Conservation (phyloP, 2,797 vertebrate species). For the Halcyon leucocephala region DNA sequence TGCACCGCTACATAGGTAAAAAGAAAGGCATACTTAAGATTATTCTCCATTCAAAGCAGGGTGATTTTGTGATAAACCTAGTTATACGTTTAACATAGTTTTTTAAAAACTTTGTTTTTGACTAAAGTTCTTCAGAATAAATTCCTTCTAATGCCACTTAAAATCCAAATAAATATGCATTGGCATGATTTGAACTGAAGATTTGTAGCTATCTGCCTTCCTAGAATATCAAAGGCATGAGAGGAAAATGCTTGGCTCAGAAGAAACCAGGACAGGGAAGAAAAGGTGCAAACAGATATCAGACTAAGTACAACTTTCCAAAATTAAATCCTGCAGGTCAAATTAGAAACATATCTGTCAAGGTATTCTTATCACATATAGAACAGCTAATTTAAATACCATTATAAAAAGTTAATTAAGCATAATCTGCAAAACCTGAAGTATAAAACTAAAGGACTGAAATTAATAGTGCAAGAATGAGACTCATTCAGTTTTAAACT, state of each 20-base stretch:
- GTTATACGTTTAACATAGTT: not conserved
- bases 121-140: not conserved
- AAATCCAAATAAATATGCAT: not conserved
- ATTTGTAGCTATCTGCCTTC: not conserved
- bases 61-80: not conserved
- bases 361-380: conserved; percentile 40
- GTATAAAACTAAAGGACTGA: conserved; percentile 36
- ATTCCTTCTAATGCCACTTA: not conserved
- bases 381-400: conserved; percentile 52
- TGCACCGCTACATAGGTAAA: not conserved
- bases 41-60: not conserved
- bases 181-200: not conserved
- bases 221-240: not conserved
- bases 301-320: not conserved
- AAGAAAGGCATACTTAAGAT: not conserved
- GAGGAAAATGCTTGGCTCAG: not conserved
- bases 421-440: conserved; percentile 49
- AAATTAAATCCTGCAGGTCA: conserved; percentile 30
- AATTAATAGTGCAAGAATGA: conserved; percentile 64
- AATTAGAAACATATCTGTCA: conserved; percentile 1
- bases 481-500: conserved; percentile 39
- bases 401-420: conserved; percentile 68
- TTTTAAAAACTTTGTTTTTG: not conserved
- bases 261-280: not conserved
- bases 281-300: not conserved